Evolutionary conservation across 2,113 vertebrate genomes (phyloP).

Genomic region (Piprites chloris): DNA sequence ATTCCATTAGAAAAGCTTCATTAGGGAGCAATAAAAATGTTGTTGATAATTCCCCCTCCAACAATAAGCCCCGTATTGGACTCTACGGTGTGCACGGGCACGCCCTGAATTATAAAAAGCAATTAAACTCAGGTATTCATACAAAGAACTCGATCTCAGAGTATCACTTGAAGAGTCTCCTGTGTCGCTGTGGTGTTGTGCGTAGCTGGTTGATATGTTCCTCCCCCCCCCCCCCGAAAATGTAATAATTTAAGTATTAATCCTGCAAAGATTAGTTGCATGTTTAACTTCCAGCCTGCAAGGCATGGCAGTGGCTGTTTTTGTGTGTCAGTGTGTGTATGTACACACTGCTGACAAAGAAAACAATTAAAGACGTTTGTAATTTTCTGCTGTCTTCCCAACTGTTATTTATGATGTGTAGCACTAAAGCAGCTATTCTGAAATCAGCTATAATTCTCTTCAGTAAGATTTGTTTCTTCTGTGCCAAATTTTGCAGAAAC

Average conservation of each 20-base stretch:
- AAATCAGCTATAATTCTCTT: conserved; percentile 48
- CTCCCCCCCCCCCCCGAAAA: not conserved
- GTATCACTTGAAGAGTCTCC: not conserved
- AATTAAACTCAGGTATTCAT: not conserved
- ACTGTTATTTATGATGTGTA: conserved; percentile 57
- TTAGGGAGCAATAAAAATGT: conserved; percentile 36
- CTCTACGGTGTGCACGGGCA: not conserved
- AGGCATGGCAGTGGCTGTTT: not conserved
- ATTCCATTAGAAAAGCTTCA: conserved; percentile 37
- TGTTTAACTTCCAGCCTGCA: not conserved
- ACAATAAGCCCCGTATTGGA: not conserved
- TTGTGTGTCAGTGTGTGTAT: not conserved
- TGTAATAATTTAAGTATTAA: not conserved
- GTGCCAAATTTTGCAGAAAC: conserved; percentile 28
- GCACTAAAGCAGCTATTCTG: conserved; percentile 44
- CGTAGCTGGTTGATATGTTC: not conserved
- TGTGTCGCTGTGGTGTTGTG: not conserved
- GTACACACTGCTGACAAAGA: not conserved
- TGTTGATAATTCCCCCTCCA: not conserved
- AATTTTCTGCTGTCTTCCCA: conserved; percentile 70
- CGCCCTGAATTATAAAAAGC: not conserved
- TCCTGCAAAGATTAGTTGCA: not conserved
- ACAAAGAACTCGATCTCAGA: not conserved
- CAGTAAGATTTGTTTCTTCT: conserved; percentile 11
- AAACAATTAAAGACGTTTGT: conserved; percentile 49